Evolutionary conservation across 2,888 invertebrate genomes (phyloP), one percentile per base, ranked within the genome.

Genomic region (Herminia tarsipennalis): DNA sequence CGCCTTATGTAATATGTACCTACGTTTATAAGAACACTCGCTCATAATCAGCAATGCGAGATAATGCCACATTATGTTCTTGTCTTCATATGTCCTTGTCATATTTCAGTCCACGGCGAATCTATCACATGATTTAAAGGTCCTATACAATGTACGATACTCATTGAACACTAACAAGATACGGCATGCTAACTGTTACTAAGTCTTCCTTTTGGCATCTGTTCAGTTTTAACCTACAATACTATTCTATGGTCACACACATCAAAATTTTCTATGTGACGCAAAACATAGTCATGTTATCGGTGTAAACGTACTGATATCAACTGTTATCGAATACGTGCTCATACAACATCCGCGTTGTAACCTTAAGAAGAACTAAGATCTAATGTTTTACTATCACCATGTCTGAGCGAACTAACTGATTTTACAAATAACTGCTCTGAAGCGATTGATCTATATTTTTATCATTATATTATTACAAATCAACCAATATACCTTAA

Each of bases 11-110:
- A 8, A 10, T 20, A 18, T 33, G 5, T 18, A n/a, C n/a, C n/a
- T n/a, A n/a, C n/a, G n/a, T n/a, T n/a, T n/a, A n/a, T n/a, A n/a
- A n/a, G 5, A 18, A 18, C 5, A 5, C 20, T 10, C 34, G 35
- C 37, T 16, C 17, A n/a, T 39, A 45, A 47, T 45, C 21, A 32
- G 62, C 63, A 44, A 20, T 34, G 54, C 60, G 56, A 60, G 47
- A 50, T 47, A 33, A 32, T 18, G 8, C 21, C 32, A 34, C 37
- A 45, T 55, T 43, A 50, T 44, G 14, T 40, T 35, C 5, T 14
- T 28, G 10, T 41, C 30, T 43, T 35, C 29, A 22, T 39, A 20
- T 5, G 17, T 25, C 34, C 25, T 42, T 47, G 34, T 32, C 22
- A 30, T 37, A 30, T 44, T 21, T 20, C 28, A 44, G 38, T 52